A percentile compares a stretch with the other conserved stretches of the same genome.
Evolutionary conservation across 2,113 vertebrate species (phyloP).

Genomic region (Anolis carolinensis): DNA sequence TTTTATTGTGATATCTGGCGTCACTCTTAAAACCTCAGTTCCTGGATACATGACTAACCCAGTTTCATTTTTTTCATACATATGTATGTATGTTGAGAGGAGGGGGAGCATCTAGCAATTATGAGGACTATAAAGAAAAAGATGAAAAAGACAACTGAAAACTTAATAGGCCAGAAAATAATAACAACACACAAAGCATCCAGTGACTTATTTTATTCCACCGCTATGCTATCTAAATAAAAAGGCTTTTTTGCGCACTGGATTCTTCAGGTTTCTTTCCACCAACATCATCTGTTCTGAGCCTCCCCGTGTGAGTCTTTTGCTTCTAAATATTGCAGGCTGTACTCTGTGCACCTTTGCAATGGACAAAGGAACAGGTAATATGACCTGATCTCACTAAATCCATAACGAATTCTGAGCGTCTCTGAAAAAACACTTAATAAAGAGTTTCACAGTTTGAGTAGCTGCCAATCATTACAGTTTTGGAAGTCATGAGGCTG

Average conservation of each 20-base stretch:
- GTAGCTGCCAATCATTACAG: slow-evolving; percentile 51
- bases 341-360: slow-evolving; percentile 38
- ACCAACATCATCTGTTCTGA: slow-evolving; percentile 19
- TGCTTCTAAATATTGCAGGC: slow-evolving; percentile 24
- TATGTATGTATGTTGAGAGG: no score
- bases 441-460: slow-evolving; percentile 64
- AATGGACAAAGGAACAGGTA: slow-evolving; percentile 49
- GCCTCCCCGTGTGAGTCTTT: neutral
- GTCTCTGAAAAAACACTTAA: slow-evolving; percentile 64
- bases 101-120: neutral
- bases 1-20: slow-evolving; percentile 32
- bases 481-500: slow-evolving; percentile 55
- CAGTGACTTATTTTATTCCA: neutral
- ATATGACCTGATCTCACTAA: slow-evolving; percentile 58
- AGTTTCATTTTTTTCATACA: slow-evolving; percentile 7
- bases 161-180: neutral
- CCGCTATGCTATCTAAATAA: fast-evolving
- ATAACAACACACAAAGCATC: neutral
- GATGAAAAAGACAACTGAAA: neutral
- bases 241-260: neutral
- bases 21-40: slow-evolving; percentile 20
- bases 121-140: neutral
- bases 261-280: slow-evolving; percentile 30
- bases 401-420: slow-evolving; percentile 67
- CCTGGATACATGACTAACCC: slow-evolving; percentile 15